Evolutionary conservation across 2,888 invertebrate genomes (phyloP).

Genomic region (Chirona hameri): DNA sequence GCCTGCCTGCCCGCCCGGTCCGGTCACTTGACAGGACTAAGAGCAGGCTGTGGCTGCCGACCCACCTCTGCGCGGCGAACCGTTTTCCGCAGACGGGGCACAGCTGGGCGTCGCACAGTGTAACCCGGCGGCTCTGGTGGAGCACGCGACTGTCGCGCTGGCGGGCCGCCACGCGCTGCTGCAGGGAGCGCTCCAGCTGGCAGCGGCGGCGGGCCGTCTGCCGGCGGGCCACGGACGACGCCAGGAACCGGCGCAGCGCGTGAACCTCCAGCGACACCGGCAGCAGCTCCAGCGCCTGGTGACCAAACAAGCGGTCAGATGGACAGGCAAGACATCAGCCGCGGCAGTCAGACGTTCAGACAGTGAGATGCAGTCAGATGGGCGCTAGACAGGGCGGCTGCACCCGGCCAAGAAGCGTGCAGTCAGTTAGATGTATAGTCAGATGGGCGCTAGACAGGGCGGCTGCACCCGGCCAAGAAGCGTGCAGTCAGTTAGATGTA

Average conservation of each 20-base stretch:
- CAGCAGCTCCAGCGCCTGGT: constrained; percentile 10
- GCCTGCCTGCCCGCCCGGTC: too few relatives aligned
- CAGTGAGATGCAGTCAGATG: too few relatives aligned
- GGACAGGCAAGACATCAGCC: too few relatives aligned
- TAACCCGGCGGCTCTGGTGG: constrained; percentile 52
- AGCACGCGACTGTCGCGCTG: constrained; percentile 25
- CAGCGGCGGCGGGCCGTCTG: neutral
- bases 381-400: too few relatives aligned
- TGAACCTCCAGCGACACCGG: neutral
- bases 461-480: too few relatives aligned
- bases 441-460: too few relatives aligned
- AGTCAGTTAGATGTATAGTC: too few relatives aligned
- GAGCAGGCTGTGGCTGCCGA: neutral
- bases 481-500: too few relatives aligned
- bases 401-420: too few relatives aligned
- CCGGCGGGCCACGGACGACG: neutral
- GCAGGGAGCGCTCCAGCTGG: neutral
- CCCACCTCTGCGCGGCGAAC: constrained; percentile 69
- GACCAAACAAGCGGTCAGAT: too few relatives aligned
- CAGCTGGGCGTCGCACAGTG: constrained; percentile 79
- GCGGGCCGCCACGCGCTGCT: neutral
- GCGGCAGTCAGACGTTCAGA: too few relatives aligned
- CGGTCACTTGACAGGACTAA: too few relatives aligned
- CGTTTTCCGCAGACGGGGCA: constrained; percentile 91
- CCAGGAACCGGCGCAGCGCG: neutral